phyloP scores from a whole-genome alignment of 2,888 invertebrate genomes.

The Tachystola acroxantha region DNA sequence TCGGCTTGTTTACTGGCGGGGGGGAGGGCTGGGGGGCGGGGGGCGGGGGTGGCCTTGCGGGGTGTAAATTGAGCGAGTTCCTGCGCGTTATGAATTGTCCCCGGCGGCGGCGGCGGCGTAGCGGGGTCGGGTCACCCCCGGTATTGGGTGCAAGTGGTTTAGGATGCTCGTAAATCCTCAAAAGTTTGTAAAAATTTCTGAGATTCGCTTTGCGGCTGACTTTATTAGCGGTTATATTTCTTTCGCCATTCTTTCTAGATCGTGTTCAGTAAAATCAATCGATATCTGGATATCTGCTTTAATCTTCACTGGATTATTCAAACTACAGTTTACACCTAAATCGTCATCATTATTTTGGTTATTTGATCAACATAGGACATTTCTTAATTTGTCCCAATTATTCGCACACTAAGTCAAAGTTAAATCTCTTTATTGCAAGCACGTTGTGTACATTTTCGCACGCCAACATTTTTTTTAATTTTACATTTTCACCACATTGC shows the following conservation, averaged over 20 bases:
- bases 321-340: no score
- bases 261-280: conserved; percentile 9
- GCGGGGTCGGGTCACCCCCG: conserved; percentile 16
- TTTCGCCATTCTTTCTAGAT: background rate
- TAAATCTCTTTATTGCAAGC: no score
- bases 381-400: no score
- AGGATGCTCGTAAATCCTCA: conserved; percentile 38
- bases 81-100: conserved; percentile 43
- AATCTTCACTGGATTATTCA: no score
- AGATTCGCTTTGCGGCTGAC: conserved; percentile 2
- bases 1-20: conserved; percentile 35
- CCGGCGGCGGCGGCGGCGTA: conserved; percentile 12
- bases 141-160: conserved; percentile 34
- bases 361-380: no score
- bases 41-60: conserved; percentile 13
- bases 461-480: no score
- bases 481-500: no score
- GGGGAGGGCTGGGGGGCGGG: conserved; percentile 17
- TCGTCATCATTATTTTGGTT: no score
- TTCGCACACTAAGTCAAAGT: no score
- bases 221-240: background rate
- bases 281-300: no score
- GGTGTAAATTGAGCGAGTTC: conserved; percentile 31
- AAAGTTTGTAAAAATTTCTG: conserved; percentile 26
- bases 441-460: no score